These are phyloP conservation scores for Nesogale talazaci DNA, from an alignment of 2,113 vertebrate genomes.

Conservation along the genomic window DNA sequence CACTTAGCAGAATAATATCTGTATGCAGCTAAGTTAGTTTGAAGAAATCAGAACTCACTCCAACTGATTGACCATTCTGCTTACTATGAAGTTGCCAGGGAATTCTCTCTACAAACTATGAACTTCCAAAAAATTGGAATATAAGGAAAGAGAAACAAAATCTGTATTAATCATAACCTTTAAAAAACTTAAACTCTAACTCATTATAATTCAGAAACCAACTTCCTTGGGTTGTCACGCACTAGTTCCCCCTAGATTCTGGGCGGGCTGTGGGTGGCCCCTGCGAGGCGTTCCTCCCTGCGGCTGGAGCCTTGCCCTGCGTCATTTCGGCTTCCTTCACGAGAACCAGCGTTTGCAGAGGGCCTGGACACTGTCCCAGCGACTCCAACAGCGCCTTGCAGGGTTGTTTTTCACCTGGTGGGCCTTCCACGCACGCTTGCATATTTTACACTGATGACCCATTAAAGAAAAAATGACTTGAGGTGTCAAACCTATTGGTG, in stretches of 20 bases:
- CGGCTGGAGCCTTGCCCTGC: background rate
- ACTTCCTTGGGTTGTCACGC: background rate
- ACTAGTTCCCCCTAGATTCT: background rate
- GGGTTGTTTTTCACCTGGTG: background rate
- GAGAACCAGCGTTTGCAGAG: background rate
- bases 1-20: background rate
- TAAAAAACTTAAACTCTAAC: background rate
- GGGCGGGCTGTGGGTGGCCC: background rate
- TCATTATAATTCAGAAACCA: background rate
- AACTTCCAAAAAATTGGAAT: slow-evolving; percentile 43
- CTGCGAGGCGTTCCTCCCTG: background rate
- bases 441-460: background rate
- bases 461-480: background rate
- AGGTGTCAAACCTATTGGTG: background rate
- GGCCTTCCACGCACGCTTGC: background rate
- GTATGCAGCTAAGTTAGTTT: background rate
- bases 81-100: background rate
- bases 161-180: background rate
- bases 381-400: background rate
- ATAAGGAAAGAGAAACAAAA: slow-evolving; percentile 16
- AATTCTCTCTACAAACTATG: background rate
- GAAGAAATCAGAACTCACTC: slow-evolving; percentile 20
- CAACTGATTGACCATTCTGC: background rate
- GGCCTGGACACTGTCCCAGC: background rate
- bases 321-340: too few relatives aligned